phyloP scores from a whole-genome alignment of 2,797 vertebrate genomes.

The Hephaestus fuliginosus region DNA sequence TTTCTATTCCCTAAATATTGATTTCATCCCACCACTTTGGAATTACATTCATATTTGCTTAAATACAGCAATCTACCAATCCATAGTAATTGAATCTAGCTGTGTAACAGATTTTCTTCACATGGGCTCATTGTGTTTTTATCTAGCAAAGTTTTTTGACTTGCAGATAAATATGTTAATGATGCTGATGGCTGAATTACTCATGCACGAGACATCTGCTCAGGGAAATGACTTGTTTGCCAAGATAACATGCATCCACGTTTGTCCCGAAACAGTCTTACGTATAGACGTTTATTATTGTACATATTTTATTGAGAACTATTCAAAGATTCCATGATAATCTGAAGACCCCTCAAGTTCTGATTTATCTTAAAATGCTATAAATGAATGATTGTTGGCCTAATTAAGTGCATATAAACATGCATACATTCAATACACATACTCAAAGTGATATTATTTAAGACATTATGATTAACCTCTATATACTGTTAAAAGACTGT shows the following conservation, averaged over 20 bases:
- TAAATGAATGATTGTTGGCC: not conserved
- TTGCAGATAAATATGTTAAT: constrained; percentile 34
- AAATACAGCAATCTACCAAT: constrained; percentile 31
- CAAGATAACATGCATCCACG: not conserved
- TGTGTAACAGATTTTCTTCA: constrained; percentile 19
- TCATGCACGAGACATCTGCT: constrained; percentile 30
- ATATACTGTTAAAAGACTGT: not conserved
- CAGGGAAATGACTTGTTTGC: constrained; percentile 26
- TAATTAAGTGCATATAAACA: not conserved
- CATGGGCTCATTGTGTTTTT: constrained; percentile 30
- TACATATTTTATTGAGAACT: not conserved
- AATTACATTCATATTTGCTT: constrained; percentile 34
- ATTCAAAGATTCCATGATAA: not conserved
- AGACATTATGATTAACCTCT: not conserved
- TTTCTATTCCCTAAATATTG: constrained; percentile 50
- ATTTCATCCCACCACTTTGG: constrained; percentile 23
- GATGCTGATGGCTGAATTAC: not conserved
- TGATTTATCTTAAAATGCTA: not conserved
- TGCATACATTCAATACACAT: too few species aligned
- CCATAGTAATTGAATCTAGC: constrained; percentile 36
- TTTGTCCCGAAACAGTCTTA: not conserved
- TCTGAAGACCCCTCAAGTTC: not conserved
- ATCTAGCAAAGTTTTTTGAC: constrained; percentile 17
- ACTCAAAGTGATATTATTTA: not conserved
- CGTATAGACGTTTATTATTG: not conserved